phyloP scores from a whole-genome alignment of 2,888 invertebrate species.

The Tetrapedia diversipes region DNA sequence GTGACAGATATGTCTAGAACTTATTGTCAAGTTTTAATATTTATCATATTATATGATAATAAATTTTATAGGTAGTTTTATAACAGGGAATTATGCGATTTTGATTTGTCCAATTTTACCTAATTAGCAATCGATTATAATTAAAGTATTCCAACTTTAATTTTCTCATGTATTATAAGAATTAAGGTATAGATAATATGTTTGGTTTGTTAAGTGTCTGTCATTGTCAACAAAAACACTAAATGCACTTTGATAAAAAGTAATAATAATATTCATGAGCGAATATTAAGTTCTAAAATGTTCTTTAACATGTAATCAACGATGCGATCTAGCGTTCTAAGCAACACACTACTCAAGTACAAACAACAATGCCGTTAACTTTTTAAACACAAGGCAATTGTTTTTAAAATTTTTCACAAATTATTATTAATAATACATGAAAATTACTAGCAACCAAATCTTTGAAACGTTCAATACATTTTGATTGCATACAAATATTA shows the following conservation, averaged over 20 bases:
- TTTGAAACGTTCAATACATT: slow-evolving; percentile 30
- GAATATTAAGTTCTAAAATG: slow-evolving; percentile 48
- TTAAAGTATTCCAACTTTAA: slow-evolving; percentile 41
- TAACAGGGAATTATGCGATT: slow-evolving; percentile 15
- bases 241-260: slow-evolving; percentile 49
- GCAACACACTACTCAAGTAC: slow-evolving; percentile 41
- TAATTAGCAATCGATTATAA: slow-evolving; percentile 30
- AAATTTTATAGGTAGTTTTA: slow-evolving; percentile 34
- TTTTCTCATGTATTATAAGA: slow-evolving; percentile 27
- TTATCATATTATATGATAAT: slow-evolving; percentile 20
- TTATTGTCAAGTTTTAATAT: slow-evolving; percentile 54
- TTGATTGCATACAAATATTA: slow-evolving; percentile 37
- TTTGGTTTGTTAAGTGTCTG: slow-evolving; percentile 46
- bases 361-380: slow-evolving; percentile 31
- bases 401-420: slow-evolving; percentile 17
- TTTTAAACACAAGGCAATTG: slow-evolving; percentile 25
- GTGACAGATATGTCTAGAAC: slow-evolving; percentile 33
- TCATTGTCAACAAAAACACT: slow-evolving; percentile 39
- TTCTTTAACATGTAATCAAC: slow-evolving; percentile 40
- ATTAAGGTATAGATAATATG: slow-evolving; percentile 25
- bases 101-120: slow-evolving; percentile 37
- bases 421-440: slow-evolving; percentile 15
- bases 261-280: slow-evolving; percentile 44
- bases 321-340: slow-evolving; percentile 18
- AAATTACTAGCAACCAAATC: slow-evolving; percentile 28